phyloP scores from a whole-genome alignment of 2,888 invertebrate genomes.

The Caenorhabditis sp. region DNA sequence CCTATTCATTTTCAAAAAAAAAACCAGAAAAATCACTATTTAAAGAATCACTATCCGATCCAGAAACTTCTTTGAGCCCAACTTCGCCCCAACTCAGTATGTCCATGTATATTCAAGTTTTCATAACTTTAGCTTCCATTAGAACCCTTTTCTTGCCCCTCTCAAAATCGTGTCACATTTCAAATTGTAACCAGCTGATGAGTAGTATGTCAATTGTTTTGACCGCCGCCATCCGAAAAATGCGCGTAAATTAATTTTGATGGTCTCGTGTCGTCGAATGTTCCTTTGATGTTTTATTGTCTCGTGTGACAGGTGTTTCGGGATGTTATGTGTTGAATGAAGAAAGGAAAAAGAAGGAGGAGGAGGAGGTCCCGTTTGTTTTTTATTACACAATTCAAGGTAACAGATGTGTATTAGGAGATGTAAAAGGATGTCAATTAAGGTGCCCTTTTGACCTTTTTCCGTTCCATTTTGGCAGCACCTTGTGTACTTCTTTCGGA shows the following conservation, averaged over 20 bases:
- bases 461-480: no score
- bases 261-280: neutral
- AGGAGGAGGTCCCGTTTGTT: neutral
- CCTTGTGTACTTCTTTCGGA: no score
- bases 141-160: neutral
- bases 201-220: neutral
- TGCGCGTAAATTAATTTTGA: constrained; percentile 1
- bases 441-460: neutral
- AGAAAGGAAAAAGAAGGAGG: no score
- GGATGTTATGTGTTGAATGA: neutral
- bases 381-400: neutral
- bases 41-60: no score
- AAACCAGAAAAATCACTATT: no score
- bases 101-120: no score
- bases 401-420: neutral
- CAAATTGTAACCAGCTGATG: neutral
- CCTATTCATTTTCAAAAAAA: no score
- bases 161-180: neutral
- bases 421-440: neutral
- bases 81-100: neutral
- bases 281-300: neutral
- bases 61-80: neutral
- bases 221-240: neutral
- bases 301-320: neutral
- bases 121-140: no score